Conservation (phyloP, 2,888 invertebrate species). For the Cataglyphis cursor region DNA sequence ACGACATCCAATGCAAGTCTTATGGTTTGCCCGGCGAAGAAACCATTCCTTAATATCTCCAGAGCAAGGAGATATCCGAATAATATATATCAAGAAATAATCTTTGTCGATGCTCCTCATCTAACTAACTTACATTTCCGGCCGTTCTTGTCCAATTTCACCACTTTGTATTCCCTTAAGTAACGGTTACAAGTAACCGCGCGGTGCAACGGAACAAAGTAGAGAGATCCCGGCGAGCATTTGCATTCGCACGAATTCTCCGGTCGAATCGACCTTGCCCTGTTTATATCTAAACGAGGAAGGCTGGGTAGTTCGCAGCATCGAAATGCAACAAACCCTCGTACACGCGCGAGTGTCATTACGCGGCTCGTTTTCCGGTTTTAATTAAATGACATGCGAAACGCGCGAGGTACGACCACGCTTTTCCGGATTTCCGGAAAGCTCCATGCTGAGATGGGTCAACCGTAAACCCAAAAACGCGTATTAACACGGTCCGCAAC, state of each 20-base stretch:
- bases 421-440: constrained; percentile 61
- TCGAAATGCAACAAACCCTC: constrained; percentile 59
- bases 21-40: background rate
- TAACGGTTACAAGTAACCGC: constrained; percentile 60
- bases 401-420: constrained; percentile 53
- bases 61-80: background rate
- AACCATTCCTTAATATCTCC: background rate
- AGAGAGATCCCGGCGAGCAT: background rate
- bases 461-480: constrained; percentile 66
- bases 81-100: constrained; percentile 12
- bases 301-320: constrained; percentile 1
- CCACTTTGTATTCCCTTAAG: constrained; percentile 68
- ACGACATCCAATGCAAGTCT: background rate
- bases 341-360: constrained; percentile 70
- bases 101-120: constrained; percentile 19
- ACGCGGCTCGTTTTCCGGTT: constrained; percentile 73
- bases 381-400: constrained; percentile 76
- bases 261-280: constrained; percentile 39
- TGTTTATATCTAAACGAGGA: constrained; percentile 19
- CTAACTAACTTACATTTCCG: constrained; percentile 62
- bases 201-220: constrained; percentile 8
- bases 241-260: constrained; percentile 49
- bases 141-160: constrained; percentile 68
- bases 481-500: constrained; percentile 41
- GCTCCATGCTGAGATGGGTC: constrained; percentile 54